Conservation (phyloP, 2,113 vertebrate species). For the Parus major region DNA sequence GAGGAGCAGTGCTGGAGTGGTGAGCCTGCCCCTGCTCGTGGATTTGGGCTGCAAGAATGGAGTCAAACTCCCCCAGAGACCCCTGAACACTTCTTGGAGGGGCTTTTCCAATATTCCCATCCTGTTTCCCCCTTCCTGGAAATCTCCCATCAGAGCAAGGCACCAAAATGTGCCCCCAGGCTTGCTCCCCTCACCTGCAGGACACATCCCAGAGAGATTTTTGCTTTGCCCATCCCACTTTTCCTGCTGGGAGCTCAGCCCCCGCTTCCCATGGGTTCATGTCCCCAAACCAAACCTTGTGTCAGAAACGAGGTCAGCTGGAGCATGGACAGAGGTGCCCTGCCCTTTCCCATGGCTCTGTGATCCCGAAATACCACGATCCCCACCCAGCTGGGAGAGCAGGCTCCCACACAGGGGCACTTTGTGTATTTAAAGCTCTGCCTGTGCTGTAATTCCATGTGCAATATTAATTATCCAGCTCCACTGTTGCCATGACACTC, state of each 20-base stretch:
- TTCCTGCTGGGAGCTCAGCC: background rate
- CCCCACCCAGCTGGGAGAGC: background rate
- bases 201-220: background rate
- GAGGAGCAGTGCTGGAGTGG: background rate
- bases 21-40: background rate
- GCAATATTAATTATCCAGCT: constrained; percentile 48
- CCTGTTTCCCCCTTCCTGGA: background rate
- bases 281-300: background rate
- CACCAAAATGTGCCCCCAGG: fast-evolving
- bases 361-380: background rate
- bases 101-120: background rate
- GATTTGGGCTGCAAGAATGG: background rate
- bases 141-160: background rate
- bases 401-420: background rate
- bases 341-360: constrained; percentile 42
- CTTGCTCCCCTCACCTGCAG: background rate
- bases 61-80: background rate
- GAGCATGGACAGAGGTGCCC: background rate
- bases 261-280: fast-evolving
- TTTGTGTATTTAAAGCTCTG: background rate
- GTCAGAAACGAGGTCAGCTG: background rate
- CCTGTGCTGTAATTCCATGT: background rate
- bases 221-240: background rate
- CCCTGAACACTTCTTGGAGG: background rate
- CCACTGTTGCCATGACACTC: constrained; percentile 40